Conservation (phyloP, 2,113 vertebrate species). For the Sminthopsis crassicaudata region DNA sequence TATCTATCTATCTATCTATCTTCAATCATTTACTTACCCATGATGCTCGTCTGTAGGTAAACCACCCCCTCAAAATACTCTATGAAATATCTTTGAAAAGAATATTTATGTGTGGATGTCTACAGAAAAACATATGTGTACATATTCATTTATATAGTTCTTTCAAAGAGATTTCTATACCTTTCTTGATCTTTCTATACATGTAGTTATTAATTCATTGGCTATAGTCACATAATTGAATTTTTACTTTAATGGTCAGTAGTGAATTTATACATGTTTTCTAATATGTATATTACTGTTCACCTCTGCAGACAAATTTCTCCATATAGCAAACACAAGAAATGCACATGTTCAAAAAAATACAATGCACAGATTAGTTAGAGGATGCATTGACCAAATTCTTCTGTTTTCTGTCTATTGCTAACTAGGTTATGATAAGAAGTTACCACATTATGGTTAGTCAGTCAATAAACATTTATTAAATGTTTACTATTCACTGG, state of each 20-base stretch:
- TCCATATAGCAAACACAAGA: neutral
- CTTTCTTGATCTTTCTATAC: neutral
- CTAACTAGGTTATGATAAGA: neutral
- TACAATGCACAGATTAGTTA: neutral
- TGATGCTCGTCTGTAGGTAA: neutral
- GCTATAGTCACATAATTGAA: neutral
- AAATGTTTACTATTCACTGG: neutral
- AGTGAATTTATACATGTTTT: neutral
- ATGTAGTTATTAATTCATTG: neutral
- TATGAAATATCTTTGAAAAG: neutral
- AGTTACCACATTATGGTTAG: neutral
- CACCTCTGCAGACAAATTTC: neutral
- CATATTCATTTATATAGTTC: neutral
- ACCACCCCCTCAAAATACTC: neutral
- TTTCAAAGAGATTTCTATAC: neutral
- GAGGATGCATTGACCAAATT: neutral
- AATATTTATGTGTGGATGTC: neutral
- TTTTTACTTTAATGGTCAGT: neutral
- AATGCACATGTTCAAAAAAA: neutral
- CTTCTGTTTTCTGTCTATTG: neutral
- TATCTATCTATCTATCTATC: neutral
- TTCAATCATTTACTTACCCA: too few species aligned
- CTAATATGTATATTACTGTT: neutral
- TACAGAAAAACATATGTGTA: neutral
- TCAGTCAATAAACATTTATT: neutral